Evolutionary conservation across 2,888 invertebrate species (phyloP).

Genomic region (Drosophila austrosaltans): DNA sequence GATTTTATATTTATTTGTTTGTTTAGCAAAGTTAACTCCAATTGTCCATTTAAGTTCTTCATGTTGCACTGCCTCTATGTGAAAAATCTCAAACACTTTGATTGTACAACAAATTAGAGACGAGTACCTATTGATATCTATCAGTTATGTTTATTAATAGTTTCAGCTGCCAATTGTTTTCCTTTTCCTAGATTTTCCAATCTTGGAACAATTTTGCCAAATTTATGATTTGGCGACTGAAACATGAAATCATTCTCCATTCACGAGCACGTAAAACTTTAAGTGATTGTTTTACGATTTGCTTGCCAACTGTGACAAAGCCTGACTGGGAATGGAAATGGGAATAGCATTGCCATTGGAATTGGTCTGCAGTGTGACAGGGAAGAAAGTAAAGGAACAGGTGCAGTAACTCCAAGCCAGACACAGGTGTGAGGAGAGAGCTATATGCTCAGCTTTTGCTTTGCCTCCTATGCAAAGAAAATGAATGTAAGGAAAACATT

Average conservation of each 20-base stretch:
- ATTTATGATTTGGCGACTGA: conserved; percentile 17
- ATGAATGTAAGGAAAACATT: neutral
- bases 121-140: no score
- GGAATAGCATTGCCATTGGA: neutral
- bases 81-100: no score
- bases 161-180: neutral
- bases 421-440: neutral
- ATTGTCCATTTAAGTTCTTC: no score
- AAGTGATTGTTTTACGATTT: conserved; percentile 65
- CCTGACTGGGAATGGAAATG: neutral
- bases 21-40: no score
- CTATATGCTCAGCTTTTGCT: neutral
- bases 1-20: no score
- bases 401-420: conserved; percentile 12
- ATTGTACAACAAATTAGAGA: no score
- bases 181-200: neutral
- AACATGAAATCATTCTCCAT: conserved; percentile 19
- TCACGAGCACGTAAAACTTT: conserved; percentile 44
- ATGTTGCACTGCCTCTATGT: no score
- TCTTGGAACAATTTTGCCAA: conserved; percentile 2
- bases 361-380: neutral
- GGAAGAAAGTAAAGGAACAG: conserved; percentile 8
- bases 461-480: conserved; percentile 4
- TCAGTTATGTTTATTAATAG: neutral
- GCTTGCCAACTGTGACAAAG: conserved; percentile 56